These are phyloP conservation scores for Varecia variegata DNA, from an alignment of 2,797 vertebrate genomes.

Conservation along the genomic window DNA sequence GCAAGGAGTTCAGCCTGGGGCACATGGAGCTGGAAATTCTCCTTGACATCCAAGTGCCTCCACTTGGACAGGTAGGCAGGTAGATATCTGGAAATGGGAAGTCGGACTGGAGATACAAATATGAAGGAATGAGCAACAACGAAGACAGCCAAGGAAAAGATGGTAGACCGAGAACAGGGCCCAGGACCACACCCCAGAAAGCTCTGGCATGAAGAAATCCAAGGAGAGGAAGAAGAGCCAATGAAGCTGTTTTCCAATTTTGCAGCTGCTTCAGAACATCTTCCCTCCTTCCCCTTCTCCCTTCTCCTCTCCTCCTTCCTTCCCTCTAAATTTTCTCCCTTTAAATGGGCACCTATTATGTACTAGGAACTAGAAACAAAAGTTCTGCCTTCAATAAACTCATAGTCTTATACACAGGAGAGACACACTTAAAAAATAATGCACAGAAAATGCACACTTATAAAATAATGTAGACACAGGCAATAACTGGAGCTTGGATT, in stretches of 20 bases:
- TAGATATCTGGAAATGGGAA: neutral
- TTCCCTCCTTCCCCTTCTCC: neutral
- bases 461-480: neutral
- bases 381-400: neutral
- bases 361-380: neutral
- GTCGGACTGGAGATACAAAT: neutral
- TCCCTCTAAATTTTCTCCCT: neutral
- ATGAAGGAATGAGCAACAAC: neutral
- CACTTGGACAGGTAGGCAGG: neutral
- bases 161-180: neutral
- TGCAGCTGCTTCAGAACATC: neutral
- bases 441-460: neutral
- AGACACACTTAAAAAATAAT: neutral
- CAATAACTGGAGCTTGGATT: neutral
- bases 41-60: neutral
- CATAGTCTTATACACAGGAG: neutral
- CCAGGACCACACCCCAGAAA: neutral
- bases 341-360: neutral
- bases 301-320: too few species aligned
- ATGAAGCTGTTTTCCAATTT: neutral
- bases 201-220: neutral
- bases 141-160: neutral
- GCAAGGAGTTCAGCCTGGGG: neutral
- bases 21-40: neutral
- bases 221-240: neutral